Percentiles rank a stretch among this genome's conserved stretches.
These are phyloP conservation scores for Pandemis cinnamomeana DNA, from an alignment of 2,888 invertebrate genomes.

Conservation along the genomic window DNA sequence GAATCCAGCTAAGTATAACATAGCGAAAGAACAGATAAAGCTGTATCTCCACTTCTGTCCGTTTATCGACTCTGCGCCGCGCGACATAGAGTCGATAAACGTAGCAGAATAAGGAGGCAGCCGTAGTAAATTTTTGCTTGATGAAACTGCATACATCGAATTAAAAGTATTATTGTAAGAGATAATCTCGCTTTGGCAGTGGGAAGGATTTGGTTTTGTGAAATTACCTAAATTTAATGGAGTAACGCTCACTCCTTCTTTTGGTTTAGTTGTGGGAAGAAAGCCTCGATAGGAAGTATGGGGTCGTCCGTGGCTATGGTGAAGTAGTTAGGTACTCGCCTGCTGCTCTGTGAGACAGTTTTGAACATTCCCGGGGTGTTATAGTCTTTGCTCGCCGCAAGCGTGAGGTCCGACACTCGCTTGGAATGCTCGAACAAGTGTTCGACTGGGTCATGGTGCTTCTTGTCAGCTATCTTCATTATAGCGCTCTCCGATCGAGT, in stretches of 20 bases:
- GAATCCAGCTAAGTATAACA: conserved; percentile 26
- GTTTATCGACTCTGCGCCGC: conserved; percentile 27
- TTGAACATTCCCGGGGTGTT: conserved; percentile 89
- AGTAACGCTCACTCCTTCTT: conserved; percentile 81
- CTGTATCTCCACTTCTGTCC: conserved; percentile 35
- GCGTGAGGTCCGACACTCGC: conserved; percentile 89
- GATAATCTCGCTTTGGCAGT: conserved; percentile 71
- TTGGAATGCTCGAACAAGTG: conserved; percentile 84
- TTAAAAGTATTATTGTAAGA: conserved; percentile 26
- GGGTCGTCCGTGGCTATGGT: conserved; percentile 92
- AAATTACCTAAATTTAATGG: conserved; percentile 52
- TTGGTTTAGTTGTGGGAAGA: conserved; percentile 89
- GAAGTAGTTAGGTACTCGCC: conserved; percentile 88
- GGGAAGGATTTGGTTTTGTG: conserved; percentile 71
- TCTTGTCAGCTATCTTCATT: conserved; percentile 84
- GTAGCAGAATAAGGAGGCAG: conserved; percentile 37
- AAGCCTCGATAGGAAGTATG: conserved; percentile 91
- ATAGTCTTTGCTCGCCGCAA: conserved; percentile 89
- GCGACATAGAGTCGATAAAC: conserved; percentile 27
- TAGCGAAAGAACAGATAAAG: conserved; percentile 25
- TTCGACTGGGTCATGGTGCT: conserved; percentile 74
- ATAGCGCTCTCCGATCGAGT: conserved; percentile 81
- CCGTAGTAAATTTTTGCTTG: conserved; percentile 41
- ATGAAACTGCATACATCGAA: conserved; percentile 29
- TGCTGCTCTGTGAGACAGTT: conserved; percentile 85